These are phyloP conservation scores for Corythornis leucogaster DNA, from an alignment of 2,797 vertebrate genomes.

Conservation along the genomic window DNA sequence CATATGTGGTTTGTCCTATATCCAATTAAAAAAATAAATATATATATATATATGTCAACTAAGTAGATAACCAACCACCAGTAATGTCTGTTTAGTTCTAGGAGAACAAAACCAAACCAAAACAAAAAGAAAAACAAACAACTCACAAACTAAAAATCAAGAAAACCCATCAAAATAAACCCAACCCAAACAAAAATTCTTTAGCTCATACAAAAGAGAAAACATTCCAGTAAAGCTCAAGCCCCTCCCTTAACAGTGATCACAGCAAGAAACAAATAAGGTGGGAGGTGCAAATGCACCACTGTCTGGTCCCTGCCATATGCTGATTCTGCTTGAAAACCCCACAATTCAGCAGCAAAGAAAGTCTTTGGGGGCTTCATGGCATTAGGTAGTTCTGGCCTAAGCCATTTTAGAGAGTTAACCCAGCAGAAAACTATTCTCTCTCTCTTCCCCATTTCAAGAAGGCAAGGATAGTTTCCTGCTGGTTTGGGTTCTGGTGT, in stretches of 20 bases:
- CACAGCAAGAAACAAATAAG: neutral
- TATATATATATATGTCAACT: neutral
- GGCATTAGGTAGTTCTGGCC: neutral
- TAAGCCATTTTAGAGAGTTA: slow-evolving; percentile 12
- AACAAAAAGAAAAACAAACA: neutral
- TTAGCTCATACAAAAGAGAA: neutral
- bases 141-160: neutral
- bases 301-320: neutral
- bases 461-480: neutral
- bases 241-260: neutral
- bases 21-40: neutral
- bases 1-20: neutral
- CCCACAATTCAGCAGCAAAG: neutral
- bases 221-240: neutral
- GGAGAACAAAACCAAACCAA: too few species aligned
- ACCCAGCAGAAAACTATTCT: neutral
- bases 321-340: neutral
- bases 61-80: neutral
- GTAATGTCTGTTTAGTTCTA: neutral
- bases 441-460: neutral
- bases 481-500: neutral
- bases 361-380: neutral
- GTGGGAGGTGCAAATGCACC: neutral
- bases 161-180: neutral
- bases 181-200: neutral